Evolutionary conservation across 2,888 invertebrate genomes (phyloP).

Genomic region (Dugesia japonica): DNA sequence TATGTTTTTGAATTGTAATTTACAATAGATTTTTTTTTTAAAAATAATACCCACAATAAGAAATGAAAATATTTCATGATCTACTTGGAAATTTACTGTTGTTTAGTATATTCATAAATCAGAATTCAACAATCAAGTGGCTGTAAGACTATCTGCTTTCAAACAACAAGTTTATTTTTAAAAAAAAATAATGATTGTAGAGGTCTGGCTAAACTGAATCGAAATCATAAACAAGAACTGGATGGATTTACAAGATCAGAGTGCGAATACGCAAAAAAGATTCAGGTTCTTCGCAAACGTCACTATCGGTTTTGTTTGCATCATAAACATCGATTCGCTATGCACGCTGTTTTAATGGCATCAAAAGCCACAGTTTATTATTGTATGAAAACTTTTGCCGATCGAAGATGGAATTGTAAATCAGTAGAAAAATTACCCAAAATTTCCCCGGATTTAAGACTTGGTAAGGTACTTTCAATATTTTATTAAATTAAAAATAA

Average conservation of each 20-base stretch:
- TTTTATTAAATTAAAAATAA: neutral
- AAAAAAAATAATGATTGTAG: neutral
- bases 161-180: neutral
- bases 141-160: neutral
- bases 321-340: constrained; percentile 40
- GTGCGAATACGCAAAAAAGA: constrained; percentile 1
- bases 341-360: constrained; percentile 63
- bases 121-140: neutral
- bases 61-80: neutral
- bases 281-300: neutral
- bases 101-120: neutral
- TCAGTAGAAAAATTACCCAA: constrained; percentile 59
- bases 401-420: constrained; percentile 69
- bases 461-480: constrained; percentile 55
- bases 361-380: constrained; percentile 55
- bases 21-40: neutral
- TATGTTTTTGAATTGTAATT: too few relatives aligned
- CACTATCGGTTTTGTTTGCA: constrained; percentile 25
- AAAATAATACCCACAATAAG: neutral
- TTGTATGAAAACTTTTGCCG: constrained; percentile 59
- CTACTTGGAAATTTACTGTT: neutral
- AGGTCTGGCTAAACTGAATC: neutral
- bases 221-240: constrained; percentile 7
- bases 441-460: constrained; percentile 60
- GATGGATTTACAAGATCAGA: neutral